These are phyloP conservation scores for Nebria salina DNA, from an alignment of 2,888 invertebrate species.

Conservation along the genomic window DNA sequence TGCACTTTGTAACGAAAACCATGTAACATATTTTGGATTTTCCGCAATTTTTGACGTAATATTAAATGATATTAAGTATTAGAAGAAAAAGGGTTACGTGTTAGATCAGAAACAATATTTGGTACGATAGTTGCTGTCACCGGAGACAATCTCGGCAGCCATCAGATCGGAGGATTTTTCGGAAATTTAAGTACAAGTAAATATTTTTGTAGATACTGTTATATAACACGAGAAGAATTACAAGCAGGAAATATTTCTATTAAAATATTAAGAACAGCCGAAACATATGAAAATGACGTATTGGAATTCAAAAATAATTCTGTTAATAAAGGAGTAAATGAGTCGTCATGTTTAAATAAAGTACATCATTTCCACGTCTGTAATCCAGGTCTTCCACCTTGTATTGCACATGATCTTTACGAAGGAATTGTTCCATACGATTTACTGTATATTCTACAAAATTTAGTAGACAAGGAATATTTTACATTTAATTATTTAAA, in stretches of 20 bases:
- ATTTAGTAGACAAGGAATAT: slow-evolving; percentile 46
- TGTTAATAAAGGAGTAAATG: slow-evolving; percentile 47
- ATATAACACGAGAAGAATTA: slow-evolving; percentile 33
- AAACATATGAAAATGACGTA: slow-evolving; percentile 30
- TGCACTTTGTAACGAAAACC: slow-evolving; percentile 45
- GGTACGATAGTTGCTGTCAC: slow-evolving; percentile 49
- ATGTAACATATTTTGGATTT: slow-evolving; percentile 49
- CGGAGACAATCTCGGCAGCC: slow-evolving; percentile 53
- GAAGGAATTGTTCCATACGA: slow-evolving; percentile 50
- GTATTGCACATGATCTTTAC: slow-evolving; percentile 49
- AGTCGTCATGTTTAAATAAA: slow-evolving; percentile 49
- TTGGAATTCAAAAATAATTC: slow-evolving; percentile 2
- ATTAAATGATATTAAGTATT: slow-evolving; percentile 50
- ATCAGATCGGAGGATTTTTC: slow-evolving; percentile 53
- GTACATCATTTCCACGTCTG: too few relatives aligned
- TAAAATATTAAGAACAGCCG: slow-evolving; percentile 19
- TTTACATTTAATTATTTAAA: slow-evolving; percentile 42
- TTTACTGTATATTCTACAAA: slow-evolving; percentile 48
- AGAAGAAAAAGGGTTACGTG: slow-evolving; percentile 48
- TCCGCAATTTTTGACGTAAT: slow-evolving; percentile 48
- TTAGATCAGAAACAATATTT: slow-evolving; percentile 36
- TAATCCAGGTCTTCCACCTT: too few relatives aligned
- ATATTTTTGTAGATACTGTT: slow-evolving; percentile 53
- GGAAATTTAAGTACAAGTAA: slow-evolving; percentile 51
- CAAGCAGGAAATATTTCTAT: slow-evolving; percentile 16